These are phyloP conservation scores for Pyrgus malvae DNA, from an alignment of 2,888 invertebrate species.

Conservation along the genomic window DNA sequence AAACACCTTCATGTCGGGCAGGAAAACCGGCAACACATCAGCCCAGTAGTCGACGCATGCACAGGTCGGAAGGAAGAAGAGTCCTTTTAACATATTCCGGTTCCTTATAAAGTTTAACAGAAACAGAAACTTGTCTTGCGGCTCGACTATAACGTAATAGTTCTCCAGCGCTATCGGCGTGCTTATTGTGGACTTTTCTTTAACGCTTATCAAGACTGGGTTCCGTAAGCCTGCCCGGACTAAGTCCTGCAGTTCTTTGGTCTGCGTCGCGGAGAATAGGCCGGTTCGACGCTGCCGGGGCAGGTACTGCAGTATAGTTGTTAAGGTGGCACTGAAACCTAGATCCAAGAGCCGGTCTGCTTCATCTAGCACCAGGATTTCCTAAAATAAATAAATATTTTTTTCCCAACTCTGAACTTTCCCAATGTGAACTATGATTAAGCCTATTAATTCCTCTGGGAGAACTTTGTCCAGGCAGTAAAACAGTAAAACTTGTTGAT, in stretches of 20 bases:
- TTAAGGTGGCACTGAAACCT: slow-evolving; percentile 93
- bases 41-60: slow-evolving; percentile 98
- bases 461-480: too few species aligned
- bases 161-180: slow-evolving; percentile 88
- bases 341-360: slow-evolving; percentile 96
- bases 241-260: slow-evolving; percentile 94
- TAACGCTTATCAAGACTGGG: slow-evolving; percentile 94
- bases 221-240: slow-evolving; percentile 96
- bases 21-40: slow-evolving; percentile 81
- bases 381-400: slow-evolving; percentile 74
- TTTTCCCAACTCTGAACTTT: too few species aligned
- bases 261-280: slow-evolving; percentile 99
- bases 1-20: slow-evolving; percentile 83
- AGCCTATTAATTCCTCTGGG: neutral
- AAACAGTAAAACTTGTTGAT: too few species aligned
- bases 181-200: slow-evolving; percentile 90
- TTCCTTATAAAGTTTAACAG: slow-evolving; percentile 90
- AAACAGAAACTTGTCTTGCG: slow-evolving; percentile 90
- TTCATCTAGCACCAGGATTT: slow-evolving; percentile 97
- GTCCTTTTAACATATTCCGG: slow-evolving; percentile 78
- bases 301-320: slow-evolving; percentile 93
- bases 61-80: slow-evolving; percentile 97
- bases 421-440: neutral
- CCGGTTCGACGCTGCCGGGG: slow-evolving; percentile 97
- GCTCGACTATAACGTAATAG: slow-evolving; percentile 89